Percentiles rank a stretch among this genome's conserved stretches.
Conservation (phyloP, 2,113 vertebrate species). For the Cettia cetti region DNA sequence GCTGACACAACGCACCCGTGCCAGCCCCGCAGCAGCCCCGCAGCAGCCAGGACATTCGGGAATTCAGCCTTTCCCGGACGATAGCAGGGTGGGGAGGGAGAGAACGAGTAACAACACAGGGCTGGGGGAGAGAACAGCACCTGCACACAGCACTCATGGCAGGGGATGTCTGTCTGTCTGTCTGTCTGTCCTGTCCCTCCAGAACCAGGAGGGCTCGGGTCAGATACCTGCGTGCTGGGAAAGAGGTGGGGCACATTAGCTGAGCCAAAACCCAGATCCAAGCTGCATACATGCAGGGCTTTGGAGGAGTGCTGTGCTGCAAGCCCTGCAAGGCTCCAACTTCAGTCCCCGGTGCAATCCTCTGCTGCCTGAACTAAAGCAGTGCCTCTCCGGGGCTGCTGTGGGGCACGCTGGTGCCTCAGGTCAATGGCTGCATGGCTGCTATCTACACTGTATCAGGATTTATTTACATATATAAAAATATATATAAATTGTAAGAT, state of each 20-base stretch:
- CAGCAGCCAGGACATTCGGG: not conserved
- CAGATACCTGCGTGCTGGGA: fast-evolving
- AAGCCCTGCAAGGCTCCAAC: fast-evolving
- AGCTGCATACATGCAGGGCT: fast-evolving
- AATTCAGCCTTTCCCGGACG: not conserved
- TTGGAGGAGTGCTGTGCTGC: not conserved
- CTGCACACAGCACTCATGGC: not conserved
- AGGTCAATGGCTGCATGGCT: not conserved
- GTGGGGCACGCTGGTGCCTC: fast-evolving
- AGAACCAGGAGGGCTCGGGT: fast-evolving
- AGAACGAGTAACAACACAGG: fast-evolving
- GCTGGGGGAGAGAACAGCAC: no score
- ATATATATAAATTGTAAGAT: not conserved
- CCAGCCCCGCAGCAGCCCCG: not conserved
- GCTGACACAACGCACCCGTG: not conserved
- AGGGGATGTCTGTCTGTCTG: not conserved
- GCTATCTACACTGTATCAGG: not conserved
- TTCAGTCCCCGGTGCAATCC: not conserved
- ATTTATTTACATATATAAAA: not conserved
- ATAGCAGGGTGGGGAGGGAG: not conserved
- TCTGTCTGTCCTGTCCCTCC: not conserved
- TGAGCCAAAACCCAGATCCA: not conserved
- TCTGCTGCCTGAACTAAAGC: not conserved
- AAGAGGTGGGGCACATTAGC: fast-evolving
- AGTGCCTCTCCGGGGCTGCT: fast-evolving